Evolutionary conservation across 2,113 vertebrate species (phyloP), one percentile per base, ranked within the genome.

Genomic region (Anguilla japonica): DNA sequence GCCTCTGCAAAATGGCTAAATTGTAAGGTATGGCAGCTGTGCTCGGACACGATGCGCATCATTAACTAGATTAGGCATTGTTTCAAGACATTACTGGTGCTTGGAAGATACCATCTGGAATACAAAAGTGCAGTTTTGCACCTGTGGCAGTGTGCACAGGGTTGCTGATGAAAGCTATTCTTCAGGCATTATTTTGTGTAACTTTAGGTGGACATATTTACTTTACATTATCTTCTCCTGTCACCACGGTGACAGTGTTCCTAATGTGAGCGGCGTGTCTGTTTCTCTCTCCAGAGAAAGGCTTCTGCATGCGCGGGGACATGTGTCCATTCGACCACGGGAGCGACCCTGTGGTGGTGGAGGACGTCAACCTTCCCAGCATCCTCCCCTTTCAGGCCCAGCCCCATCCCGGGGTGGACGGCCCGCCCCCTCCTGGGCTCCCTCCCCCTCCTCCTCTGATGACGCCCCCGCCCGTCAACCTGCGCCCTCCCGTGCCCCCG

Each of bases 291-390:
- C 90, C 94, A 99, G 98, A 99, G 92, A 99, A 99, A 88, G 98
- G 98, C 82, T 99, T 99, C 94, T 99, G 98, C 92, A 98, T 99
- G 98, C 96, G 97, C 89, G 98, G 98, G 78, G 98, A 99, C 91
- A 97, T 98, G 97, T 99, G 98, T 92, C 98, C 97, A 83, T 99
- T 99, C 87, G 98, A 99, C 94, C 98, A 99, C 41, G 98, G 98
- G 91, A 99, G 97, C 3, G 98, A 99, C 93, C 99, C 99, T 0
- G 98, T 99, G 82, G 97, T 99, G 75, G 98, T 99, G 90, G 98
- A 99, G 94, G 98, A 99, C 89, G 98, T 98, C 86, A 99, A 98
- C 93, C 95, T 99, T 91, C 98, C 98, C 90, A 97, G 93, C 90
- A 99, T 99, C 89, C 93, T 99, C 88, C 97, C 98, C 89, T 99